Evolutionary conservation across 2,888 invertebrate species (phyloP), one percentile per base, ranked within the genome.

Genomic region (Leucania comma): DNA sequence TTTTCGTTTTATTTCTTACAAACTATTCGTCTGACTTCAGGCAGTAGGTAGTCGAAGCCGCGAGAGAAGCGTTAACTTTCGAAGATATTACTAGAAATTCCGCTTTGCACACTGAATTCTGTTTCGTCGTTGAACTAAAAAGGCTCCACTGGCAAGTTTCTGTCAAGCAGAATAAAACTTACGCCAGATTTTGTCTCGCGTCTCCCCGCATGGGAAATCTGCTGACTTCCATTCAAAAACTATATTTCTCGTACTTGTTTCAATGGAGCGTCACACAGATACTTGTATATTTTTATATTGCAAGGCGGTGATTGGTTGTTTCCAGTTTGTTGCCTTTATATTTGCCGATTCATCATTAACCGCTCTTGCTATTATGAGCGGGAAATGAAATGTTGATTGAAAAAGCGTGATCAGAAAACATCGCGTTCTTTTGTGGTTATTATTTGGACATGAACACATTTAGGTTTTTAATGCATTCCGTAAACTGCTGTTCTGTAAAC

Each of bases 121-220:
- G 86, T 84, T 80, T 85, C 75, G 67, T 75, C 75, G 77, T 78
- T 82, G 82, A 81, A 82, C 80, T 82, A 80, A 86, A 84, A 86
- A 86, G 86, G 73, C 75, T 80, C 78, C 61, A 75, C 82, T 76
- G 72, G 75, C 72, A 85, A 85, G 72, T 85, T 86, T 85, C 86
- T 77, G 82, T 85, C 84, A 80, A 79, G 78, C 62, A 84, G 80
- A 84, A 86, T 86, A 86, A 85, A 86, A 86, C 75, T 84, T 84
- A 69, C 72, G 72, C 72, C 81, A 84, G 86, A 85, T 85, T 85
- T 85, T 75, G 86, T 85, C 72, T 85, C 80, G 75, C 77, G 51
- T 72, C 70, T 80, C 65, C 81, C 77, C 84, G 80, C 84, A 82
- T 84, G 84, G 84, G 86, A 86, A 84, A 84, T 84, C 84, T 78